Evolutionary conservation across 2,113 vertebrate genomes (phyloP).

Genomic region (Lamprologus ornatipinnis): DNA sequence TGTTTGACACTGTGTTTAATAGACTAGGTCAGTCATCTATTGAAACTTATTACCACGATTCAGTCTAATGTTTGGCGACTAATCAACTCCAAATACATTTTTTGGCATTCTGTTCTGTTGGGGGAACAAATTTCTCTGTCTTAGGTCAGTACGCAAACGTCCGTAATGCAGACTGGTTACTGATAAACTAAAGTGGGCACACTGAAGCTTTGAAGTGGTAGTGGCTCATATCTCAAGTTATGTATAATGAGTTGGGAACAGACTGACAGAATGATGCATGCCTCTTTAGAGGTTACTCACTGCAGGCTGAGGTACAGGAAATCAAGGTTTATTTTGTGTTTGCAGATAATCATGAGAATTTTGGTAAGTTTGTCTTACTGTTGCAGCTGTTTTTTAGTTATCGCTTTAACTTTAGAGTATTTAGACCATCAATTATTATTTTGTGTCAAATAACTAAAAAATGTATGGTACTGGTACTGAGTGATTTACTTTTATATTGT

Average conservation of each 20-base stretch:
- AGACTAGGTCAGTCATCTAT: background rate
- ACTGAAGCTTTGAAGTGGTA: conserved; percentile 48
- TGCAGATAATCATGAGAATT: background rate
- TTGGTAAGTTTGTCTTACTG: background rate
- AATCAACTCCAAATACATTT: background rate
- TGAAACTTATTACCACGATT: background rate
- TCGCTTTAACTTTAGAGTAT: background rate
- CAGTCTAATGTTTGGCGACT: background rate
- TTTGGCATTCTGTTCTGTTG: background rate
- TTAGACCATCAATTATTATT: background rate
- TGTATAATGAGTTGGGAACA: conserved; percentile 21
- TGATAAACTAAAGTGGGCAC: conserved; percentile 57
- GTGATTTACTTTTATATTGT: background rate
- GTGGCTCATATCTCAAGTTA: conserved; percentile 42
- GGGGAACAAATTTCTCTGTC: conserved; percentile 6
- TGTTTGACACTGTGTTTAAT: background rate
- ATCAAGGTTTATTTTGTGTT: background rate
- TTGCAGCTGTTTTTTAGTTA: background rate
- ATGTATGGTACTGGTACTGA: background rate
- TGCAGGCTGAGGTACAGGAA: conserved; percentile 1
- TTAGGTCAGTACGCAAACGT: conserved; percentile 3
- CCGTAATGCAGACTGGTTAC: conserved; percentile 46
- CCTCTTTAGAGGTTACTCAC: conserved; percentile 4
- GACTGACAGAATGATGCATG: conserved; percentile 33
- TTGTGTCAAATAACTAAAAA: background rate